Evolutionary conservation across 1,140 invertebrate genomes (phyloP), one percentile per base, ranked within the genome.

Genomic region (Bombus huntii): DNA sequence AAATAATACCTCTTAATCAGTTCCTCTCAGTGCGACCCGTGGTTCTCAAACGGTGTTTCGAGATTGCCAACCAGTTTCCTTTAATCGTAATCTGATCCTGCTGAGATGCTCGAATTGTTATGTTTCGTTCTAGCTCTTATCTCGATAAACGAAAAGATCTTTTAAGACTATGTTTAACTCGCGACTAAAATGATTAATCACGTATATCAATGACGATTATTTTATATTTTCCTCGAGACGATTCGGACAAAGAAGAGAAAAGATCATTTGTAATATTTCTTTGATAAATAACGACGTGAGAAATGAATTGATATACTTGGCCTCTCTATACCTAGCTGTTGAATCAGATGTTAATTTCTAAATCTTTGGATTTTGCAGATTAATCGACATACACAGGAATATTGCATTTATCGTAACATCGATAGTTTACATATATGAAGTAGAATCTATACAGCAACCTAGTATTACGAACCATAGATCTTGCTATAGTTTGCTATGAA

Each of bases 1-100:
- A 90, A 90, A 90, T 90, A 90, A 90, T 90, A 83, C 80, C 31
- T 80, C 86, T 90, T 90, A 88, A 90, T 90, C 89, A 87, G 74
- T 31, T 37, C 31, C 59, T 22, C 13, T 62, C 57, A 0, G 12
- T 12, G 3, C 25, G 28, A 2, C 68, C 47, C 72, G 74, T 9
- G 87, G 73, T 74, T 90, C 85, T 89, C 85, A 91, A 79, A 65
- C 6, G 59, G 13, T 10, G 25, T 18, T 15, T 10, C 22, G 5
- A 34, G 10, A 66, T 59, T 59, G 8, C 42, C 74, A 31, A 28
- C 18, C 22, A 25, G 65, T 68, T 39, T 18, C 4, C n/a, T 44
- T 22, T n/a, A 28, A 59, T 44, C 15, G 2, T 15, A 28, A 13
- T 44, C 31, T 2, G 31, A 25, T 62, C 28, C 22, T 28, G 28